These are phyloP conservation scores for Scyliorhinus canicula DNA, from an alignment of 2,797 vertebrate species.

Conservation along the genomic window DNA sequence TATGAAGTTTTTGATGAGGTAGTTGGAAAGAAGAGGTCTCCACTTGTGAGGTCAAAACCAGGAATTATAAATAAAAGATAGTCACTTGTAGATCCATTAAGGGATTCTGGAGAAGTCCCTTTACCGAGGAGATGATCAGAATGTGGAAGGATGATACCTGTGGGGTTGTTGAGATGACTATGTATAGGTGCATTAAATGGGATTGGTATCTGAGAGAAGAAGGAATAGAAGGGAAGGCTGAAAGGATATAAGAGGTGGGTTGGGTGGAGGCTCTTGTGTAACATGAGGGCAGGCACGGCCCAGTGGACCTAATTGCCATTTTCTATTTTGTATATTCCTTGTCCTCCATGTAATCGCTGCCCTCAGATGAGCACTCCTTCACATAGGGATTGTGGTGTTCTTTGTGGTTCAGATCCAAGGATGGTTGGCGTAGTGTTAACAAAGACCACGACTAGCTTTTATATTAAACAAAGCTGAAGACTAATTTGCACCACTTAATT, in stretches of 20 bases:
- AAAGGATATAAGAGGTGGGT: not conserved
- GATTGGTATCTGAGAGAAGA: not conserved
- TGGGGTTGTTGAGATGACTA: not conserved
- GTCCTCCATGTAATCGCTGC: not conserved
- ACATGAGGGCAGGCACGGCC: too few species aligned
- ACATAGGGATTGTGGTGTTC: too few species aligned
- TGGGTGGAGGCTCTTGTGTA: not conserved
- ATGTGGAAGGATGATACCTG: not conserved
- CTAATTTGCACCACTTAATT: too few species aligned
- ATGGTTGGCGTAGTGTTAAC: too few species aligned
- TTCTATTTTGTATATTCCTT: not conserved
- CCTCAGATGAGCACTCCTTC: not conserved
- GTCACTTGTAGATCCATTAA: too few species aligned
- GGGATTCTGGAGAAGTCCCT: not conserved
- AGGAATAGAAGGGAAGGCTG: not conserved
- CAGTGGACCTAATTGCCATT: not conserved
- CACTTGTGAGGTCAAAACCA: not conserved
- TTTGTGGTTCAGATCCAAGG: too few species aligned
- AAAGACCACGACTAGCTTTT: too few species aligned
- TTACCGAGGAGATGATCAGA: not conserved
- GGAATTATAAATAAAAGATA: too few species aligned
- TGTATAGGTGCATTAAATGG: not conserved
- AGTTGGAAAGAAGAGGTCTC: not conserved
- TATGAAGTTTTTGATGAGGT: not conserved
- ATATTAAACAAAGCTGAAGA: too few species aligned